These are phyloP conservation scores for Drosophila yakuba DNA, from an alignment of 1,140 invertebrate genomes.

Conservation along the genomic window DNA sequence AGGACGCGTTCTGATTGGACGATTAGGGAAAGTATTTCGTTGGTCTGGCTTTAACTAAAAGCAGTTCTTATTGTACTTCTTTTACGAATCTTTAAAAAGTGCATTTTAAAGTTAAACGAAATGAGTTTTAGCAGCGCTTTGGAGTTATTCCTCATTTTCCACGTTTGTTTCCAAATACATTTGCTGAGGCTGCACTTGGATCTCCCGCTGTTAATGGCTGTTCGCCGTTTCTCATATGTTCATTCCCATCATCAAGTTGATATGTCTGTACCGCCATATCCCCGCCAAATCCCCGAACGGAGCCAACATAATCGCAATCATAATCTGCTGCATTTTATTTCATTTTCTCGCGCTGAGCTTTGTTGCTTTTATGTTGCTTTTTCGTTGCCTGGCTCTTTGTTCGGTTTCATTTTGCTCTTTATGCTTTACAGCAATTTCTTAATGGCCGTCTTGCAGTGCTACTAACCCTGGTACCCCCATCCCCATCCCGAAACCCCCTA, in stretches of 20 bases:
- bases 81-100: too few species aligned
- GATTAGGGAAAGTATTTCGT: not conserved
- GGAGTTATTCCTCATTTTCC: not conserved
- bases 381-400: slow-evolving; percentile 39
- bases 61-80: too few species aligned
- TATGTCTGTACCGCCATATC: slow-evolving; percentile 13
- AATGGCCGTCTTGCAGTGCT: slow-evolving; percentile 69
- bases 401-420: slow-evolving; percentile 79
- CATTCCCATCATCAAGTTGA: slow-evolving; percentile 52
- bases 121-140: too few species aligned
- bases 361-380: slow-evolving; percentile 33
- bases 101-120: too few species aligned
- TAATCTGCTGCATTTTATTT: slow-evolving; percentile 83
- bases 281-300: slow-evolving; percentile 4
- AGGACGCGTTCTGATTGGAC: slow-evolving; percentile 10
- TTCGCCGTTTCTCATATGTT: slow-evolving; percentile 20
- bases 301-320: slow-evolving; percentile 78
- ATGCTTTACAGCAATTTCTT: slow-evolving; percentile 81
- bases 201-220: slow-evolving; percentile 18
- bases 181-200: slow-evolving; percentile 12
- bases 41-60: too few species aligned
- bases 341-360: slow-evolving; percentile 74
- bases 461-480: slow-evolving; percentile 9
- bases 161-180: slow-evolving; percentile 6
- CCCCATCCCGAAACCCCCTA: too few species aligned